Percentiles rank a stretch among this genome's conserved stretches.
These are phyloP conservation scores for Geophilus truncorum DNA, from an alignment of 2,888 invertebrate species.

Conservation along the genomic window DNA sequence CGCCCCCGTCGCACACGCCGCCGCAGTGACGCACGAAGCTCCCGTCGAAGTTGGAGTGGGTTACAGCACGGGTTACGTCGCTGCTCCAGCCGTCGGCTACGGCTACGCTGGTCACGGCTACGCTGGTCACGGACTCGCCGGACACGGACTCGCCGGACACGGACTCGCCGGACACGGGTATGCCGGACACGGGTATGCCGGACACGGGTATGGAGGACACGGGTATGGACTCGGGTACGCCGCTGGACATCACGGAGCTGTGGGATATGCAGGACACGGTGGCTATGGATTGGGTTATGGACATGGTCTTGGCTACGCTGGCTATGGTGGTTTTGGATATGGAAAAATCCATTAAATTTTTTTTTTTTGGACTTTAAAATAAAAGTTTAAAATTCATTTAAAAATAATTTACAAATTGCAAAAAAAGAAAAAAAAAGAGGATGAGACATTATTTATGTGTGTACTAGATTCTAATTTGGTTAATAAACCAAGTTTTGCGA, in stretches of 20 bases:
- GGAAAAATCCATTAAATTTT: too few relatives aligned
- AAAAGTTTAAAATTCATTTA: too few relatives aligned
- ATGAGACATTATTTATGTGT: not conserved
- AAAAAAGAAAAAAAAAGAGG: not conserved
- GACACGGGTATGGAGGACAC: too few relatives aligned
- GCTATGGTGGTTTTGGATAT: not conserved
- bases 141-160: too few relatives aligned
- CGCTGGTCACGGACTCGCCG: too few relatives aligned
- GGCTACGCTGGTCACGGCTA: slow-evolving; percentile 10
- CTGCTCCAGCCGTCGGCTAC: not conserved
- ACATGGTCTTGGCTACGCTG: not conserved
- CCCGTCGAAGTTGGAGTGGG: not conserved
- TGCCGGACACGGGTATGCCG: not conserved
- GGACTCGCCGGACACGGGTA: not conserved
- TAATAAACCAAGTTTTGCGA: not conserved
- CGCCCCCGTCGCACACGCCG: not conserved
- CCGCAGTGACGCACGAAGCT: not conserved
- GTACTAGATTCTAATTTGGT: not conserved
- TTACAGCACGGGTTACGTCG: not conserved
- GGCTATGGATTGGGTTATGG: not conserved
- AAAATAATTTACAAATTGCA: too few relatives aligned
- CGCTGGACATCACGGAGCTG: too few relatives aligned
- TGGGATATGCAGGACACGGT: too few relatives aligned
- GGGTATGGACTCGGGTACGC: too few relatives aligned
- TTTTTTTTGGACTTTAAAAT: too few relatives aligned